Percentiles rank a stretch among this genome's conserved stretches.
Evolutionary conservation across 2,888 invertebrate species (phyloP).

Genomic region (Gastracanthus pulcherrimus): DNA sequence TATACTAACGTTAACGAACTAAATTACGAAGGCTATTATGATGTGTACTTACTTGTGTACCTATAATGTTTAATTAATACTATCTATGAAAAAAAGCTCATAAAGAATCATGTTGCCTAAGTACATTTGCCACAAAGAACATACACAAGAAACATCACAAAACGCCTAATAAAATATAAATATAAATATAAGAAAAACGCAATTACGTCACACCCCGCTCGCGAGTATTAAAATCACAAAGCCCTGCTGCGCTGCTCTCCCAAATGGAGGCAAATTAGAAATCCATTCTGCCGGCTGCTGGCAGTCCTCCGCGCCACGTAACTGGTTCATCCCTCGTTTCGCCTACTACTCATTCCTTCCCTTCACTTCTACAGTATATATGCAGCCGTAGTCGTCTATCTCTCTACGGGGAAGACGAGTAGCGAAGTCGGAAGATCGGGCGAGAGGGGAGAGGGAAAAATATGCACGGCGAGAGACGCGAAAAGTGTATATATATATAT

Average conservation of each 20-base stretch:
- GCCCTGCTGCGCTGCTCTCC: not conserved
- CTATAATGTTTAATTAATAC: too few relatives aligned
- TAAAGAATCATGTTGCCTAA: too few relatives aligned
- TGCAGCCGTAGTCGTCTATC: too few relatives aligned
- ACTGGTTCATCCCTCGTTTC: not conserved
- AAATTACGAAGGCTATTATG: too few relatives aligned
- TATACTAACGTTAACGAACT: too few relatives aligned
- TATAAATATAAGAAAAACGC: not conserved
- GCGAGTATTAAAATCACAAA: slow-evolving; percentile 34
- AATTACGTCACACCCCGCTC: not conserved
- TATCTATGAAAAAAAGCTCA: too few relatives aligned
- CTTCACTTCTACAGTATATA: too few relatives aligned
- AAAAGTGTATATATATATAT: not conserved
- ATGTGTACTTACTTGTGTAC: too few relatives aligned
- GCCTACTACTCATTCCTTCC: not conserved
- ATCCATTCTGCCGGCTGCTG: slow-evolving; percentile 31
- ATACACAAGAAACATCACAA: too few relatives aligned
- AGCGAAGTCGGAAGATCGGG: not conserved
- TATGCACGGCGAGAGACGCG: not conserved
- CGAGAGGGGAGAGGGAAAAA: not conserved
- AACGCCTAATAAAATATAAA: too few relatives aligned
- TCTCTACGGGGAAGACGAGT: not conserved
- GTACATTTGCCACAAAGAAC: too few relatives aligned
- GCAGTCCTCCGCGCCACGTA: slow-evolving; percentile 12
- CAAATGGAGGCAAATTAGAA: slow-evolving; percentile 42